phyloP scores from a whole-genome alignment of 2,113 vertebrate genomes.

The Triplophysa siluroides region DNA sequence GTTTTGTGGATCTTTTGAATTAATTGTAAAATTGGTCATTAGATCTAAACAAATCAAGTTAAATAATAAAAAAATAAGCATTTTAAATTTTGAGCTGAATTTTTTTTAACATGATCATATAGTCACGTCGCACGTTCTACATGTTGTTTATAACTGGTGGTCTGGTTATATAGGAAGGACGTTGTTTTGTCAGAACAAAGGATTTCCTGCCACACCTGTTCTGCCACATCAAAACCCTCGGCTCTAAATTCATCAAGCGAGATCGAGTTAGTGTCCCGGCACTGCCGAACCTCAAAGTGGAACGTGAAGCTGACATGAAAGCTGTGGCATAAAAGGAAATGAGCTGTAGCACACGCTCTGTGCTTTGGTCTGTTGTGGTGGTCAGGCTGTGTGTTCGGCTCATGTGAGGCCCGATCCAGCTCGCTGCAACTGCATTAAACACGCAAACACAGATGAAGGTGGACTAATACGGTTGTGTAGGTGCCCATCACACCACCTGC shows the following conservation, averaged over 20 bases:
- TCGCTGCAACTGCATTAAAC: background rate
- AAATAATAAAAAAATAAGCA: background rate
- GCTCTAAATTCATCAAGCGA: conserved; percentile 49
- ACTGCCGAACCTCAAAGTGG: conserved; percentile 47
- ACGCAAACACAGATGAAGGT: background rate
- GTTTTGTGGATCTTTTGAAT: no score
- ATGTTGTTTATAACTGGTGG: conserved; percentile 3
- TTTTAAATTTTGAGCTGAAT: no score
- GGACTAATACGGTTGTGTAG: background rate
- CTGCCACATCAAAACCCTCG: conserved; percentile 51
- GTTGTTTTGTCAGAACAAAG: conserved; percentile 50
- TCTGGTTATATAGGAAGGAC: conserved; percentile 4
- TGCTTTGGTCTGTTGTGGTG: conserved; percentile 41
- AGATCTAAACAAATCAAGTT: no score
- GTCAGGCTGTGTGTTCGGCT: conserved; percentile 20
- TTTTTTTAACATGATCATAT: background rate
- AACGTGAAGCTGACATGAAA: conserved; percentile 56
- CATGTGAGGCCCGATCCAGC: conserved; percentile 2
- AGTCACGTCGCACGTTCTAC: background rate
- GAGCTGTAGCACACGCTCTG: conserved; percentile 41
- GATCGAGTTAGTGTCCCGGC: conserved; percentile 45
- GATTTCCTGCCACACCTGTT: conserved; percentile 48
- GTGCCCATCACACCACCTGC: background rate
- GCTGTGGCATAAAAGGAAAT: conserved; percentile 50
- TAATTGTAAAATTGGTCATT: no score